Conservation (phyloP, 2,113 vertebrate species). For the Fulica atra region DNA sequence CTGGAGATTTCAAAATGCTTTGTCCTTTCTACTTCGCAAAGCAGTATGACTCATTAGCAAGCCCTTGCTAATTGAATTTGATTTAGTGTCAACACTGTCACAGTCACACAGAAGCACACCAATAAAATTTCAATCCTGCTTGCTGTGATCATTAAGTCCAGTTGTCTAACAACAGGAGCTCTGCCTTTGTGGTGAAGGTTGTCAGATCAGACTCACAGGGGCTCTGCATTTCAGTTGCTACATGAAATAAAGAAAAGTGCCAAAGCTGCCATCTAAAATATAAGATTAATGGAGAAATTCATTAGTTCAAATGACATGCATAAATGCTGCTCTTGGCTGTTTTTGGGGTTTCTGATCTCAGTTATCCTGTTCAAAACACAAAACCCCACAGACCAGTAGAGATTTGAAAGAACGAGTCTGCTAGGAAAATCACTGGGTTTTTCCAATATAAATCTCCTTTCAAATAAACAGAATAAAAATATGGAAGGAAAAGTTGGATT, state of each 20-base stretch:
- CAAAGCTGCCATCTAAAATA: constrained; percentile 8
- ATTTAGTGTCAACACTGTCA: constrained; percentile 77
- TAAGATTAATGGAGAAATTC: constrained; percentile 41
- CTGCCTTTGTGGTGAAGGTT: constrained; percentile 65
- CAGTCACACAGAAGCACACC: constrained; percentile 62
- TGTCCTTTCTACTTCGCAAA: constrained; percentile 70
- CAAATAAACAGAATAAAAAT: constrained; percentile 10
- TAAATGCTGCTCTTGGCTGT: constrained; percentile 9
- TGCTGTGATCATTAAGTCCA: constrained; percentile 69
- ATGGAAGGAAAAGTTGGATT: neutral
- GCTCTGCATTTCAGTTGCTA: constrained; percentile 27
- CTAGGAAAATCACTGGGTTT: neutral
- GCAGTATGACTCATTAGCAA: constrained; percentile 75
- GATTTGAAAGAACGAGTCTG: neutral
- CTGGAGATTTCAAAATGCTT: constrained; percentile 56
- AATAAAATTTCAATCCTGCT: constrained; percentile 66
- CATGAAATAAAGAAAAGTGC: neutral
- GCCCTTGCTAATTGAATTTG: constrained; percentile 80
- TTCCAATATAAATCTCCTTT: neutral
- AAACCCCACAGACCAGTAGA: neutral
- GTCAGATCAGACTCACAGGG: constrained; percentile 45
- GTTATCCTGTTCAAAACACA: constrained; percentile 29
- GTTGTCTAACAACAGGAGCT: constrained; percentile 66
- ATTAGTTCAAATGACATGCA: neutral
- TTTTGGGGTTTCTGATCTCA: neutral